Conservation (phyloP, 2,113 vertebrate genomes). For the Globicephala melas region DNA sequence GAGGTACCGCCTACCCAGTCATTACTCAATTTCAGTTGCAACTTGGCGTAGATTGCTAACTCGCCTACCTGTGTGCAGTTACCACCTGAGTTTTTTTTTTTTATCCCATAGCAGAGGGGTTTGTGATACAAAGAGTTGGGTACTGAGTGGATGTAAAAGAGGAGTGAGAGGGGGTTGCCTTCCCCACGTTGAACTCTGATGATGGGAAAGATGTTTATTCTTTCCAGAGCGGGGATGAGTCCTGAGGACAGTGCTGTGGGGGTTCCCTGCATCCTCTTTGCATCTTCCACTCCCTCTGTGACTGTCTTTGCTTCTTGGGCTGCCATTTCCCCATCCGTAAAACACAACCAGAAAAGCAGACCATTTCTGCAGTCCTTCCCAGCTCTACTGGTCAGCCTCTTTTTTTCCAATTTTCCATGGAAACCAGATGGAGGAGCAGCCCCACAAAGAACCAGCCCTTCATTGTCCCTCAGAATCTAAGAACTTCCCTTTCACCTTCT, state of each 20-base stretch:
- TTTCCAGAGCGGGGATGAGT: not conserved
- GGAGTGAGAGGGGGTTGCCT: accelerated
- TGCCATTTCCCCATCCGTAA: not conserved
- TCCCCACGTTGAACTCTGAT: accelerated
- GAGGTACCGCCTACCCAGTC: accelerated
- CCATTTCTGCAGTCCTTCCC: too few relatives aligned
- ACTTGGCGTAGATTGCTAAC: accelerated
- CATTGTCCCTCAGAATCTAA: not conserved
- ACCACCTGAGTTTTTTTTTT: not conserved
- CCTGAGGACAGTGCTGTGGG: too few relatives aligned
- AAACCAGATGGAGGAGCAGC: not conserved
- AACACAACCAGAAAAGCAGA: accelerated
- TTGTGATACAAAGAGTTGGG: not conserved
- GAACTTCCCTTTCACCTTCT: not conserved
- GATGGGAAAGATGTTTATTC: not conserved
- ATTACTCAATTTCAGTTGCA: accelerated
- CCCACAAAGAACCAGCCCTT: not conserved
- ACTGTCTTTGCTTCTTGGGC: not conserved
- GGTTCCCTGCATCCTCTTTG: accelerated
- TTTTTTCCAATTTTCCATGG: not conserved
- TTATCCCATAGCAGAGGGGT: not conserved
- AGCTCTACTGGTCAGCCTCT: accelerated
- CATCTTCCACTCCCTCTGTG: accelerated
- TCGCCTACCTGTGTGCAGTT: accelerated
- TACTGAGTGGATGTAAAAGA: not conserved